Percentiles rank a stretch among this genome's conserved stretches.
phyloP scores from a whole-genome alignment of 2,888 invertebrate genomes.

The Trachelus iudaicus region DNA sequence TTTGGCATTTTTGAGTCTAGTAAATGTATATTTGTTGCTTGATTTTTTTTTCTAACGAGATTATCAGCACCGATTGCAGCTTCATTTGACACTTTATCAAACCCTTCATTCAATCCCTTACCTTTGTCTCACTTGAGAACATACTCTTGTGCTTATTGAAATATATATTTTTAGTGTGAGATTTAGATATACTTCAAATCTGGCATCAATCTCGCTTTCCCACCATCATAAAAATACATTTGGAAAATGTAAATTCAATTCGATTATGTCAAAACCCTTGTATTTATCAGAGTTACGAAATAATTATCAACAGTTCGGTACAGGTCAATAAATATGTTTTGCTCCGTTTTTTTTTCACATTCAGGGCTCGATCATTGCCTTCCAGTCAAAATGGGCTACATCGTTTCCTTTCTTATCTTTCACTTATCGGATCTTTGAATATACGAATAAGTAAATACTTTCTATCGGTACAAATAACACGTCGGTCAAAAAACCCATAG shows the following conservation, averaged over 20 bases:
- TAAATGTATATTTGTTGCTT: neutral
- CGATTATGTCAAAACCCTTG: neutral
- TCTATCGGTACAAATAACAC: neutral
- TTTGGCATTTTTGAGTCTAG: neutral
- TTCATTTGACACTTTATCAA: neutral
- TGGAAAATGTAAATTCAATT: neutral
- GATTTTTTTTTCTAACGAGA: neutral
- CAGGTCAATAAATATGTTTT: neutral
- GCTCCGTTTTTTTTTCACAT: neutral
- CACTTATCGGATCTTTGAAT: neutral
- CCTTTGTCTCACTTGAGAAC: neutral
- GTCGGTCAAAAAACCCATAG: neutral
- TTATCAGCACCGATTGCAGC: neutral
- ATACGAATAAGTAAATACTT: neutral
- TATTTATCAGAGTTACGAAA: neutral
- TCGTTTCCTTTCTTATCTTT: neutral
- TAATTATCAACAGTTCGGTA: neutral
- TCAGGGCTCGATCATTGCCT: neutral
- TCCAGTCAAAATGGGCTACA: neutral
- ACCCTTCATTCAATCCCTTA: neutral
- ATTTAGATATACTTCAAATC: neutral
- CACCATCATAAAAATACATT: neutral
- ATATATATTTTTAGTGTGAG: neutral
- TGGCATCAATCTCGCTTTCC: neutral
- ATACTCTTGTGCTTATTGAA: neutral